Evolutionary conservation across 2,888 invertebrate species (phyloP).

Genomic region (Drosophila niveifrons): DNA sequence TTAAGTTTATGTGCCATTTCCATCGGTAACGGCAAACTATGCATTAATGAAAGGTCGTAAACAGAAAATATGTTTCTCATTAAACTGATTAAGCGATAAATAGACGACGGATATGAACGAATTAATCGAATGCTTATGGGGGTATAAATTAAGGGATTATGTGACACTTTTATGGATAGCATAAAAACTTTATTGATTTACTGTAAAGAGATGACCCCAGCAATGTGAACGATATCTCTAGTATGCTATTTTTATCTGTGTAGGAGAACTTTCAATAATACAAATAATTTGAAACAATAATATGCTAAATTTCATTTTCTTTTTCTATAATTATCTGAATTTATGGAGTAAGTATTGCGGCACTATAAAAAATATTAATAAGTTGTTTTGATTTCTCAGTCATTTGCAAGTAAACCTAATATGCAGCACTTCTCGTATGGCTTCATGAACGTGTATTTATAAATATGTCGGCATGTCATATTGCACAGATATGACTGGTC

Average conservation of each 20-base stretch:
- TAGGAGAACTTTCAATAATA: background rate
- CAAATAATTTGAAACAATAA: background rate
- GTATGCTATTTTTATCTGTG: background rate
- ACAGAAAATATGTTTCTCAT: constrained; percentile 49
- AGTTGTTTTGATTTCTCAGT: constrained; percentile 4
- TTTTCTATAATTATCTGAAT: constrained; percentile 3
- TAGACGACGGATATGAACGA: constrained; percentile 32
- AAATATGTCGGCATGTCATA: constrained; percentile 33
- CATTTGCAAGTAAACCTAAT: constrained; percentile 18
- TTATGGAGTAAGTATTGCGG: background rate
- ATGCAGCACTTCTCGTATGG: constrained; percentile 13
- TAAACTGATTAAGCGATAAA: constrained; percentile 72
- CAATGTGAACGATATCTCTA: background rate
- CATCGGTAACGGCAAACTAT: constrained; percentile 32
- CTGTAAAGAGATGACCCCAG: constrained; percentile 8
- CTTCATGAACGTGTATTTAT: constrained; percentile 2
- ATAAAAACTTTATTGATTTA: constrained; percentile 64
- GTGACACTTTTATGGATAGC: constrained; percentile 64
- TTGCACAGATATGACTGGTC: constrained; percentile 26
- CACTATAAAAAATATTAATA: background rate
- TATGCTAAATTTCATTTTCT: background rate
- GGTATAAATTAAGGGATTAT: constrained; percentile 55
- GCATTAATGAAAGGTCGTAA: constrained; percentile 53
- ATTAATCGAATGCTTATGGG: constrained; percentile 41
- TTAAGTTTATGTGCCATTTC: constrained; percentile 15